These are phyloP conservation scores for Carassius gibelio DNA, from an alignment of 2,113 vertebrate genomes.

Conservation along the genomic window DNA sequence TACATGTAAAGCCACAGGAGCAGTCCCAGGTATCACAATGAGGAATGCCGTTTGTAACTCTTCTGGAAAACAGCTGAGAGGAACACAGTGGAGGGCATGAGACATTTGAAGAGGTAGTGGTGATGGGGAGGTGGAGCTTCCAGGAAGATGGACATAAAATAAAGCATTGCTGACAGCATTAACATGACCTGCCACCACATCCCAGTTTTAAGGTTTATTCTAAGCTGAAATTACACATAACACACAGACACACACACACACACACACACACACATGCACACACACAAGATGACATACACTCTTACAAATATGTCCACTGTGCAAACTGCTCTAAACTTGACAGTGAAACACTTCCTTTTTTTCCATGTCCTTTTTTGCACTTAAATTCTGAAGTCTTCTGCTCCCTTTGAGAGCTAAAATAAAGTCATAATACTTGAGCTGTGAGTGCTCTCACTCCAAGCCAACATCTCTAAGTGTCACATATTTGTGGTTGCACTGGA, in stretches of 20 bases:
- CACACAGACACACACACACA: constrained; percentile 16
- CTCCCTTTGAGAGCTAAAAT: neutral
- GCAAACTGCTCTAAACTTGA: constrained; percentile 7
- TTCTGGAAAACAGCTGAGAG: neutral
- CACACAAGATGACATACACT: constrained; percentile 2
- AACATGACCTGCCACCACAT: constrained; percentile 56
- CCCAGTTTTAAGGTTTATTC: constrained; percentile 33
- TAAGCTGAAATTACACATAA: constrained; percentile 6
- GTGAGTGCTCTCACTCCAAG: neutral
- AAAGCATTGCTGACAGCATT: constrained; percentile 58
- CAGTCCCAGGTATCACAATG: neutral
- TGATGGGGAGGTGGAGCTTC: constrained; percentile 51
- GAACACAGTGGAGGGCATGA: constrained; percentile 13
- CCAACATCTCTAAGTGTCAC: constrained; percentile 46
- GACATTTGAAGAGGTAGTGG: constrained; percentile 48
- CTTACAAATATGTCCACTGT: neutral
- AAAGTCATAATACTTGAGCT: neutral
- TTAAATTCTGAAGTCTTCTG: constrained; percentile 7
- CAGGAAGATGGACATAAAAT: constrained; percentile 58
- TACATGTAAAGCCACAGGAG: neutral
- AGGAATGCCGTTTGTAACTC: neutral
- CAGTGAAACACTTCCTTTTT: constrained; percentile 5
- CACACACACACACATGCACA: constrained; percentile 19
- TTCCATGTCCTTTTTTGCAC: neutral
- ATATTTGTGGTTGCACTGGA: constrained; percentile 78